These are phyloP conservation scores for Psilopsiagon aurifrons DNA, from an alignment of 2,113 vertebrate species.

Conservation along the genomic window DNA sequence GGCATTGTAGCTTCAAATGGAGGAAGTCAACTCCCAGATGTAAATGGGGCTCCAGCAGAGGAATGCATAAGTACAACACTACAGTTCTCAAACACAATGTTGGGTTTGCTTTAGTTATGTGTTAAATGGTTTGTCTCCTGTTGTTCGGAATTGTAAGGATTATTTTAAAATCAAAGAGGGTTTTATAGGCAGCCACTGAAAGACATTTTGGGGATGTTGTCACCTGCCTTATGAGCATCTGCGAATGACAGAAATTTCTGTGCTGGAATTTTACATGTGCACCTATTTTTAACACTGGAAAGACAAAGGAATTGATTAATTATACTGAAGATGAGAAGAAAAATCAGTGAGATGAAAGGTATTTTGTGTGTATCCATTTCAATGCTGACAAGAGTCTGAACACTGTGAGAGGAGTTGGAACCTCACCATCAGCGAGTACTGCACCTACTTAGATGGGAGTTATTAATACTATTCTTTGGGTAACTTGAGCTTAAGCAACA, in stretches of 20 bases:
- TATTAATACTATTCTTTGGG: constrained; percentile 5
- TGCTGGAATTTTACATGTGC: background rate
- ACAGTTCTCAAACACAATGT: accelerated
- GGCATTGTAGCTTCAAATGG: background rate
- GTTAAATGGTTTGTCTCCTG: background rate
- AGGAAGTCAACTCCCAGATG: background rate
- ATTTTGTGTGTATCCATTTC: background rate
- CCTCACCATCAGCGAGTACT: background rate
- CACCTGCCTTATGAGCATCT: background rate
- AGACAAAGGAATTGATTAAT: background rate
- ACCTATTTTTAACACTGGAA: background rate
- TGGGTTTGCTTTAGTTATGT: background rate
- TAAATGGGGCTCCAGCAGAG: background rate
- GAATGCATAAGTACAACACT: accelerated
- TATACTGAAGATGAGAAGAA: background rate
- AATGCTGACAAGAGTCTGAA: background rate
- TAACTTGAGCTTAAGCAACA: constrained; percentile 44
- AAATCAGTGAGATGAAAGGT: background rate
- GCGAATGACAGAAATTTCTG: background rate
- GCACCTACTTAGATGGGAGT: constrained; percentile 49
- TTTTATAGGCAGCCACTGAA: background rate
- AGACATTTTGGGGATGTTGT: background rate
- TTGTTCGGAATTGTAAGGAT: background rate
- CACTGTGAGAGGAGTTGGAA: background rate
- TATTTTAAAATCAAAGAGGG: background rate